Evolutionary conservation across 2,113 vertebrate species (phyloP).

Genomic region (Nothobranchius kuhntae): DNA sequence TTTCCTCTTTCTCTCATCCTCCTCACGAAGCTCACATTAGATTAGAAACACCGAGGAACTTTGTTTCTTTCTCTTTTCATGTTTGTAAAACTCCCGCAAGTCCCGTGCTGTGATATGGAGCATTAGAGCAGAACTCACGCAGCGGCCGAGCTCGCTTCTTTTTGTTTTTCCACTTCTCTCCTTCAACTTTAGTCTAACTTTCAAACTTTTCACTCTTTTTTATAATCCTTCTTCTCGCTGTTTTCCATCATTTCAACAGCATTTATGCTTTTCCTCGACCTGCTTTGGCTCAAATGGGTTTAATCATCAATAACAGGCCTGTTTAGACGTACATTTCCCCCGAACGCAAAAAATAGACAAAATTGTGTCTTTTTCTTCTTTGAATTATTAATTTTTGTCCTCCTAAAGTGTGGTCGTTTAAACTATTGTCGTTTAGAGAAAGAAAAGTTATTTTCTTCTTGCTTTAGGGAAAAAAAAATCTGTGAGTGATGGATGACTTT

Average conservation of each 20-base stretch:
- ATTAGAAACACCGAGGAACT: neutral
- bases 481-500: neutral
- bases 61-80: constrained; percentile 21
- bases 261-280: no score
- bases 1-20: constrained; percentile 15
- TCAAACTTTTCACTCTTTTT: constrained; percentile 23
- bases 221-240: constrained; percentile 19
- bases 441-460: no score
- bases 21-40: constrained; percentile 2
- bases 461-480: no score
- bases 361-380: no score
- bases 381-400: no score
- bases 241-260: constrained; percentile 1
- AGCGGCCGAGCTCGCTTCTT: neutral
- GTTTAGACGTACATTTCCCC: no score
- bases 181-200: constrained; percentile 4
- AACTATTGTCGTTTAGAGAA: no score
- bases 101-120: neutral
- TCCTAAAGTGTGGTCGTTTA: no score
- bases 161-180: constrained; percentile 6
- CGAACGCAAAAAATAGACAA: no score
- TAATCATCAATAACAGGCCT: no score
- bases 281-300: no score
- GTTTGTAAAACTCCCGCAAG: constrained; percentile 40
- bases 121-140: no score